Percentiles rank a stretch among this genome's conserved stretches.
phyloP scores from a whole-genome alignment of 2,113 vertebrate species.

The Sinocyclocheilus anshuiensis region DNA sequence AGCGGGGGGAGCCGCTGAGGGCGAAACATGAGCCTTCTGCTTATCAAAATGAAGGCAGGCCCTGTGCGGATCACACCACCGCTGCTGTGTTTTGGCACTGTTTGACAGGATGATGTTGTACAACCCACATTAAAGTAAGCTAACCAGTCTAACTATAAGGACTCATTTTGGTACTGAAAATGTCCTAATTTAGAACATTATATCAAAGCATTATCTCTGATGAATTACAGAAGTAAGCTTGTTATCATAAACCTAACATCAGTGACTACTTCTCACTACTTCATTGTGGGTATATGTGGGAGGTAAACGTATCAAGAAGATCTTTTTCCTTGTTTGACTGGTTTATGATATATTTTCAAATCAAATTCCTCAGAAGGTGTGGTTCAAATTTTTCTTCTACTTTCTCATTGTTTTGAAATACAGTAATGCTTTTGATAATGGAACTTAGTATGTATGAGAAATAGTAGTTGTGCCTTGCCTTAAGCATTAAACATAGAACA shows the following conservation, averaged over 20 bases:
- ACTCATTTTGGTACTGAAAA: not conserved
- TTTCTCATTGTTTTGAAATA: not conserved
- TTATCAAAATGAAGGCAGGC: slow-evolving; percentile 1
- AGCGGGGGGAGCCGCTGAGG: not conserved
- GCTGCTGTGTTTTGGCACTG: not conserved
- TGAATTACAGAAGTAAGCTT: not conserved
- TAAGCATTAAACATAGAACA: too few relatives aligned
- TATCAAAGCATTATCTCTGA: slow-evolving; percentile 11
- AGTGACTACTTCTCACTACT: not conserved
- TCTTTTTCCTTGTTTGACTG: not conserved
- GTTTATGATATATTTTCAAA: not conserved
- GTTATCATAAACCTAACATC: not conserved
- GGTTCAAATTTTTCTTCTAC: not conserved
- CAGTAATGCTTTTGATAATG: not conserved
- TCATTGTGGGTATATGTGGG: not conserved
- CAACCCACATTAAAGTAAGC: not conserved
- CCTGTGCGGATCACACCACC: not conserved
- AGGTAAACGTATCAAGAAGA: not conserved
- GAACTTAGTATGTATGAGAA: not conserved
- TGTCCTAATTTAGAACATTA: slow-evolving; percentile 14
- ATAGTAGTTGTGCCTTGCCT: not conserved
- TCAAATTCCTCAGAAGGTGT: not conserved
- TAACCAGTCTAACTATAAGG: not conserved
- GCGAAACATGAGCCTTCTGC: slow-evolving; percentile 33
- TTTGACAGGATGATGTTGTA: not conserved